phyloP scores from a whole-genome alignment of 2,888 invertebrate genomes.

The Drosophila leonis region DNA sequence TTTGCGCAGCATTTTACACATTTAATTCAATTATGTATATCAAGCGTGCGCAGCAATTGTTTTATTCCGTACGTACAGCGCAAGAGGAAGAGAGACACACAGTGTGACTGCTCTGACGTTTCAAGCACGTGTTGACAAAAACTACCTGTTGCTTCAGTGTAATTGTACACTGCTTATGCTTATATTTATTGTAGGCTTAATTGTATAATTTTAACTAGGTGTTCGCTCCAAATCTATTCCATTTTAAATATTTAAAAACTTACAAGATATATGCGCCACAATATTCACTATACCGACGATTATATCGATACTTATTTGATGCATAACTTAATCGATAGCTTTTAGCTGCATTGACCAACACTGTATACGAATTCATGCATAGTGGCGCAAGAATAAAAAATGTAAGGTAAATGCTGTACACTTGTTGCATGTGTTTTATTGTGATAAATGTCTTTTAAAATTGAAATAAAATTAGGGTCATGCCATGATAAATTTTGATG shows the following conservation, averaged over 20 bases:
- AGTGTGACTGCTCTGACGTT: slow-evolving; percentile 23
- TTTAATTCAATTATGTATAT: slow-evolving; percentile 25
- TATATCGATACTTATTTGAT: slow-evolving; percentile 19
- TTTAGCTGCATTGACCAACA: slow-evolving; percentile 5
- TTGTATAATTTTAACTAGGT: not conserved
- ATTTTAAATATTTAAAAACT: slow-evolving; percentile 15
- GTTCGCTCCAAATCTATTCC: too few relatives aligned
- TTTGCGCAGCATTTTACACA: slow-evolving; percentile 85
- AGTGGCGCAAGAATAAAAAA: slow-evolving; percentile 1
- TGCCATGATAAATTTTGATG: not conserved
- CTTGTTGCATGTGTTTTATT: not conserved
- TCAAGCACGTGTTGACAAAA: slow-evolving; percentile 40
- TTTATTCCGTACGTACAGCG: not conserved
- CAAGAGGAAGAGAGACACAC: slow-evolving; percentile 20
- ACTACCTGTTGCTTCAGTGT: slow-evolving; percentile 46
- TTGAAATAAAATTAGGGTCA: not conserved
- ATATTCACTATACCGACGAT: slow-evolving; percentile 7
- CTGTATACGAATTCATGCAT: not conserved
- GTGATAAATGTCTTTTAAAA: not conserved
- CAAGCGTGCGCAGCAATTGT: slow-evolving; percentile 22
- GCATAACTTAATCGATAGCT: slow-evolving; percentile 28
- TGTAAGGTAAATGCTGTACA: not conserved
- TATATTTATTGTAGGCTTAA: too few relatives aligned
- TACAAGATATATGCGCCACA: slow-evolving; percentile 26
- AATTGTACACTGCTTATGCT: not conserved